Evolutionary conservation across 1,140 invertebrate species (phyloP).

Genomic region (Phortica variegata): DNA sequence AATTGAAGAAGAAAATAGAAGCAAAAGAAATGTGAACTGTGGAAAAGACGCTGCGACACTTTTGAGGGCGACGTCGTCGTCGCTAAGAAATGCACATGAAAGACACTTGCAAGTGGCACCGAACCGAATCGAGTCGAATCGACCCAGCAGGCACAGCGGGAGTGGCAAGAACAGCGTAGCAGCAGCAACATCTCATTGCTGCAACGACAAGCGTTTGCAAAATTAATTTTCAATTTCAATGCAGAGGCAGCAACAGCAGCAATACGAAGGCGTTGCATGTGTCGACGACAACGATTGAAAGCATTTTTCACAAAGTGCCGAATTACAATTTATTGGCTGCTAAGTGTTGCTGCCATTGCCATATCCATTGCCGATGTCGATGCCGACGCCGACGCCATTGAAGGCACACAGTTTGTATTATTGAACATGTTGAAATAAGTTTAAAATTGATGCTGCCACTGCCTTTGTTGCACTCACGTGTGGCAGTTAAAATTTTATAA

Average conservation of each 20-base stretch:
- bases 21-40: not conserved
- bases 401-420: too few relatives aligned
- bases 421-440: too few relatives aligned
- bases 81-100: conserved; percentile 12
- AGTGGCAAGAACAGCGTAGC: too few relatives aligned
- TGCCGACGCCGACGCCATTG: not conserved
- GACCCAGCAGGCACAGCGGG: too few relatives aligned
- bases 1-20: not conserved
- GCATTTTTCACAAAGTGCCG: conserved; percentile 25
- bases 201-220: conserved; percentile 49
- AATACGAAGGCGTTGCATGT: conserved; percentile 18
- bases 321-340: conserved; percentile 54
- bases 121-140: conserved; percentile 30
- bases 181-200: too few relatives aligned
- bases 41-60: conserved; percentile 19
- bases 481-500: too few relatives aligned
- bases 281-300: conserved; percentile 15
- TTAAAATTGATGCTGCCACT: too few relatives aligned
- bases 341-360: conserved; percentile 35
- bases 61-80: conserved; percentile 19
- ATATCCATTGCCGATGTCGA: conserved; percentile 18
- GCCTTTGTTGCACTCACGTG: too few relatives aligned
- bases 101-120: too few relatives aligned
- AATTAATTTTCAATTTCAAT: conserved; percentile 52
- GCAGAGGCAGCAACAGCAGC: conserved; percentile 1